Percentiles rank a stretch among this genome's conserved stretches.
phyloP scores from a whole-genome alignment of 2,797 vertebrate genomes.

The Australoheros facetus region DNA sequence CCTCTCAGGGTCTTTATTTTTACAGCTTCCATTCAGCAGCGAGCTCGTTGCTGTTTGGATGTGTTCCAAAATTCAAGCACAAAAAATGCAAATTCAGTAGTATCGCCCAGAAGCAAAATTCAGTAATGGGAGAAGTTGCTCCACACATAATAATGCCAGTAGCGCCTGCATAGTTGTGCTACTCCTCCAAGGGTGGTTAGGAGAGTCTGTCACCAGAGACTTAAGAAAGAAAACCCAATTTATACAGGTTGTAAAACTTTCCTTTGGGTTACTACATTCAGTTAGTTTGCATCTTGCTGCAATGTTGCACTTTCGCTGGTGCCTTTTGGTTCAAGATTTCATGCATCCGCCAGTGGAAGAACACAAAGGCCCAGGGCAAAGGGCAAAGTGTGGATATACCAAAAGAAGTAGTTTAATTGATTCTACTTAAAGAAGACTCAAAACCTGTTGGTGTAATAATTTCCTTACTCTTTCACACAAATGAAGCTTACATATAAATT shows the following conservation, averaged over 20 bases:
- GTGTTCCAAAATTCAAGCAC: neutral
- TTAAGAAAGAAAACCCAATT: constrained; percentile 1
- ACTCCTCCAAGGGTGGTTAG: neutral
- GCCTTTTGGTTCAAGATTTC: neutral
- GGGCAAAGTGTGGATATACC: neutral
- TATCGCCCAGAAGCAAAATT: constrained; percentile 20
- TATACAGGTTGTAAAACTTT: constrained; percentile 1
- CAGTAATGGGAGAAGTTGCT: constrained; percentile 9
- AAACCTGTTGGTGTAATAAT: neutral
- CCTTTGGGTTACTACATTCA: neutral
- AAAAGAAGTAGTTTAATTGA: neutral
- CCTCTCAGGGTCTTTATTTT: neutral
- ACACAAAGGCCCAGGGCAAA: neutral
- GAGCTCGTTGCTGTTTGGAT: constrained; percentile 17
- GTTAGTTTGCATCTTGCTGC: neutral
- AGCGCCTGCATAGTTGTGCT: neutral
- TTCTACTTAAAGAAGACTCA: neutral
- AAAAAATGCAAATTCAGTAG: constrained; percentile 34
- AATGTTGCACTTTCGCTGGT: neutral
- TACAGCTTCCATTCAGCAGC: neutral
- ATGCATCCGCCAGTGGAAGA: neutral
- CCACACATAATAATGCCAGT: neutral
- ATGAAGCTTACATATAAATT: neutral
- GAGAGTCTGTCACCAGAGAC: constrained; percentile 1
- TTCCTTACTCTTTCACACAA: neutral